phyloP scores from a whole-genome alignment of 2,888 invertebrate species.

The Sepiola atlantica region DNA sequence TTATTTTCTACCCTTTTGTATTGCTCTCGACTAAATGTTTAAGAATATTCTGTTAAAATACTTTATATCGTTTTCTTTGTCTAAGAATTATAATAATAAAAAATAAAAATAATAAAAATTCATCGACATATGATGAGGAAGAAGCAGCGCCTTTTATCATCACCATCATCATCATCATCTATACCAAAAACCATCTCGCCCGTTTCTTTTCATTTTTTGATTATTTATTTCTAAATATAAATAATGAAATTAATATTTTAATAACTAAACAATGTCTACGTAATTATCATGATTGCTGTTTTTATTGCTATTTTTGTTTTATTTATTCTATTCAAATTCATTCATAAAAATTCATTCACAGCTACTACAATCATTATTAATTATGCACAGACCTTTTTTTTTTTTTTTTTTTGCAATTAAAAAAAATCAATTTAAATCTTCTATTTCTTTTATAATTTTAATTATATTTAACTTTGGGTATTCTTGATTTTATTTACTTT shows the following conservation, averaged over 20 bases:
- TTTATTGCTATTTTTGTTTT: background rate
- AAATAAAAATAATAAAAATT: background rate
- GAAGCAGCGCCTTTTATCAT: background rate
- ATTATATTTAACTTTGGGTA: background rate
- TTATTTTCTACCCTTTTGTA: background rate
- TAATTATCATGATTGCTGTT: background rate
- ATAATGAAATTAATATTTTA: background rate
- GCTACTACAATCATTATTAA: background rate
- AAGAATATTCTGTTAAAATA: background rate
- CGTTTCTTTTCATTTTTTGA: background rate
- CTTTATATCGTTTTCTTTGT: background rate
- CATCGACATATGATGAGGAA: background rate
- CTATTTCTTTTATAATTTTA: background rate
- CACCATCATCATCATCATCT: background rate
- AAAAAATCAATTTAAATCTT: background rate
- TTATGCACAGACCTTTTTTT: background rate
- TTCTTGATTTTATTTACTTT: background rate
- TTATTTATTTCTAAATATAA: background rate
- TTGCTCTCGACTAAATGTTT: background rate
- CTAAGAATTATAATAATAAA: background rate
- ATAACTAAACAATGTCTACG: background rate
- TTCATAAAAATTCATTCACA: background rate
- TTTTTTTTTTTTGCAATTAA: background rate
- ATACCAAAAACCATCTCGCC: background rate
- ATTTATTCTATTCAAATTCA: background rate